Base-by-base conservation (phyloP, 2,888 invertebrate species). In the Agrochola litura region DNA sequence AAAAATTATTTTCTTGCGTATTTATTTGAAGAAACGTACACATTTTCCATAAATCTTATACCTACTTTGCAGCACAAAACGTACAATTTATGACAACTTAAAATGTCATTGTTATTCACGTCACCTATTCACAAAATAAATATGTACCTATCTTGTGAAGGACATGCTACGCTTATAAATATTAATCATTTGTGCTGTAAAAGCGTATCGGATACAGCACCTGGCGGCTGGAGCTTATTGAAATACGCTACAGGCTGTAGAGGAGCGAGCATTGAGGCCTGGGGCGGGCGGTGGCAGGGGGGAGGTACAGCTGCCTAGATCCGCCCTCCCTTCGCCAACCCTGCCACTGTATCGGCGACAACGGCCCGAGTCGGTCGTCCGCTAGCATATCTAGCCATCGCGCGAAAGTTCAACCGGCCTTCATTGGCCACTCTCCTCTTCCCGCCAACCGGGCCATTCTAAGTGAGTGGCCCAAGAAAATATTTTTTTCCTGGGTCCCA, bases 251-350 rank as follows among this genome's bases (percentile, higher is more conserved):
- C 85, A 82, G 85, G 87, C 87, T 86, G 69, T 77, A 56, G 69
- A 73, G 86, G 84, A 84, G 83, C 77, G 79, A 46, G 78, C 30
- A 37, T 49, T n/a, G 16, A 19, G 78, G 84, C 66, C 75, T 79
- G 77, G 69, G 49, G 52, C 76, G 70, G 81, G 65, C 76, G 25
- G 73, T 97, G 97, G 87, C 92, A 97, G 54, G 96, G 96, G 81
- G 73, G 85, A 68, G 79, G 77, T 83, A 78, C 85, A 84, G 86
- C 81, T 85, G 86, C 86, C 79, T 78, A 66, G 79, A 85, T 82
- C 85, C 91, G 87, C 90, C 92, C 92, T 90, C 91, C 92, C 91
- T 90, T 85, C 86, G 64, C 25, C 16, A 68, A 43, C 19, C 49
- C 76, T 78, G 69, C 74, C 91, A 93, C 89, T 91, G 91, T 86